Evolutionary conservation across 2,113 vertebrate genomes (phyloP), one percentile per base, ranked within the genome.

Genomic region (Verasper variegatus): DNA sequence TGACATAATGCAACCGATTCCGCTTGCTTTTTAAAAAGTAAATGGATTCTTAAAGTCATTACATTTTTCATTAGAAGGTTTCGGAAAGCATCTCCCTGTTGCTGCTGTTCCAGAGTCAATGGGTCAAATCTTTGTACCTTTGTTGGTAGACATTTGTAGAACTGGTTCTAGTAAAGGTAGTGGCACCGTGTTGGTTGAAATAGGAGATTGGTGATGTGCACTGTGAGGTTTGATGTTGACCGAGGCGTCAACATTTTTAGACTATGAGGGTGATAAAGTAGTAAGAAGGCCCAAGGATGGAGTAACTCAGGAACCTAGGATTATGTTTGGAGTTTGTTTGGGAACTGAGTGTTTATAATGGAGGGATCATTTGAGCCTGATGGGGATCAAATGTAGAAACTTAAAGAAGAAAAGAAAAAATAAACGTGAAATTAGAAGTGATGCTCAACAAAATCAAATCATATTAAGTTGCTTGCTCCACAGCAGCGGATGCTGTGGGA

Each of bases 391-490:
- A 76, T 56, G 14, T n/a, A 67, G 31, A 62, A 87, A 68, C 1
- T 21, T 62, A 2, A 57, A 31, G 27, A 68, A 64, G 15, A 54
- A 55, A 72, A 68, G n/a, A 2, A n/a, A 56, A 55, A 72, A 70
- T 18, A 1, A 58, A 66, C 8, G 5, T 8, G 20, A 76, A 74
- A 74, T 47, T 76, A 47, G 26, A 73, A 62, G 21, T 49, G 42
- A 66, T 68, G 64, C 62, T 71, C 23, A 12, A 24, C n/a, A 21
- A 73, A 58, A 63, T 73, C 14, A 15, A 75, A 70, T 66, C 51
- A 74, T 37, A 80, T 93, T 94, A 93, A 80, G 93, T 91, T 8
- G 75, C 78, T 83, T 93, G 89, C 77, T 94, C 82, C 61, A 95
- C 82, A 65, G 89, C 60, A 76, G 90, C 51, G 10, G 74, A 60